Evolutionary conservation across 92 coral and sea anemone genomes (phyloP), one percentile per base, ranked within the genome.

Genomic region (Siderastrea radians): DNA sequence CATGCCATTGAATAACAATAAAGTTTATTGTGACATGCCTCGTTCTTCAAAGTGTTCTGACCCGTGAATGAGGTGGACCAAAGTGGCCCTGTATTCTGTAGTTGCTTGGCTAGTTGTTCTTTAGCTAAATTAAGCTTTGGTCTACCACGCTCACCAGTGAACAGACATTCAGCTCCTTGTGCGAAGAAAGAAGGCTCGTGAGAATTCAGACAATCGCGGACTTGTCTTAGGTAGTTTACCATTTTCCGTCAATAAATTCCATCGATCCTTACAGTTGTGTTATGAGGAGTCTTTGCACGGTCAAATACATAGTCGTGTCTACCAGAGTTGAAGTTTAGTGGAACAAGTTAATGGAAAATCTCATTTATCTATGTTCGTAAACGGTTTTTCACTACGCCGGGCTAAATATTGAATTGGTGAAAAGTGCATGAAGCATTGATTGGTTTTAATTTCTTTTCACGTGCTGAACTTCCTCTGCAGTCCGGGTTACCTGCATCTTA

Each of bases 111-210:
- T 26, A 26, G 38, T 77, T 89, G 92, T 77, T 89, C 92, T 75
- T 77, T 66, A 50, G 88, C 64, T 55, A 89, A 47, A 58, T 50
- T 51, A 75, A 67, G 83, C 45, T 45, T 82, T 66, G 92, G 92
- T 75, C 92, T 75, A 50, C 92, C 88, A 75, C 84, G 78, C 60
- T 26, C 44, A 66, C 92, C 92, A 75, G 92, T 71, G 68, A 81
- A 88, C 51, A 88, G 52, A 47, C 62, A n/a, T 61, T 75, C 54
- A 57, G 72, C 50, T 62, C 17, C 53, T 52, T 72, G 85, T 63
- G 73, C 73, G 26, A 77, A 63, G 17, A 52, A 68, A 60, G 60
- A 63, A 80, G 26, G 55, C 64, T 17, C 19, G 50, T 80, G 85
- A 47, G 76, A 80, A 58, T 77, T 80, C 49, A 80, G 61, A 54